A percentile compares a stretch with the other conserved stretches of the same genome.
Conservation (phyloP, 2,888 invertebrate genomes). For the Zeuzera pyrina region DNA sequence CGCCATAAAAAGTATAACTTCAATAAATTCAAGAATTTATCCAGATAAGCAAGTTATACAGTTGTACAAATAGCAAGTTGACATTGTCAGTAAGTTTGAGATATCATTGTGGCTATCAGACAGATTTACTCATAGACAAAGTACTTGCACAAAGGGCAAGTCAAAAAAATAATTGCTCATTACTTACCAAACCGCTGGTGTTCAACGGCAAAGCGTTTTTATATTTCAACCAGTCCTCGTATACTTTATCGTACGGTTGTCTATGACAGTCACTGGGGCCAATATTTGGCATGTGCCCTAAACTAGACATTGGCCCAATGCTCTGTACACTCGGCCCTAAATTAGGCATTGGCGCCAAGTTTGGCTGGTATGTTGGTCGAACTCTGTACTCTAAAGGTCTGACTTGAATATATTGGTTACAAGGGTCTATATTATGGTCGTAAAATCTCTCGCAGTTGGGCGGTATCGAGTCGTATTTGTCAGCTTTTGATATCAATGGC, state of each 20-base stretch:
- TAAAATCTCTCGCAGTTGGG: slow-evolving; percentile 42
- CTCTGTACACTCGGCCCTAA: slow-evolving; percentile 42
- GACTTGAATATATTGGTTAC: slow-evolving; percentile 57
- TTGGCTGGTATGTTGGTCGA: slow-evolving; percentile 32
- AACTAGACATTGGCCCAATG: slow-evolving; percentile 34
- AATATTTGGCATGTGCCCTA: slow-evolving; percentile 32
- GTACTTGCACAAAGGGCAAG: too few relatives aligned
- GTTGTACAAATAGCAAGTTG: too few relatives aligned
- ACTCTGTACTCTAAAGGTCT: slow-evolving; percentile 49
- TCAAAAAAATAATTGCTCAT: too few relatives aligned
- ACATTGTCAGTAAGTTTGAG: too few relatives aligned
- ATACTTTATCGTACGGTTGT: slow-evolving; percentile 55
- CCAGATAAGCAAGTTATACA: too few relatives aligned
- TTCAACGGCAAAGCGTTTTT: slow-evolving; percentile 62
- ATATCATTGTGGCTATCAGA: too few relatives aligned
- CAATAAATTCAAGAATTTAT: too few relatives aligned
- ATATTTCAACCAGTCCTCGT: slow-evolving; percentile 72
- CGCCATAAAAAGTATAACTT: too few relatives aligned
- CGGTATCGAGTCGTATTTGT: slow-evolving; percentile 46
- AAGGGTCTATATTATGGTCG: slow-evolving; percentile 49
- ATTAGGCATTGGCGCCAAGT: slow-evolving; percentile 35
- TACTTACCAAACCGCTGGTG: slow-evolving; percentile 60
- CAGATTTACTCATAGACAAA: too few relatives aligned
- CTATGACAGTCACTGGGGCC: slow-evolving; percentile 49
- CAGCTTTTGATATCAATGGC: slow-evolving; percentile 52